Evolutionary conservation across 2,113 vertebrate species (phyloP).

Genomic region (Malaclemys terrapin): DNA sequence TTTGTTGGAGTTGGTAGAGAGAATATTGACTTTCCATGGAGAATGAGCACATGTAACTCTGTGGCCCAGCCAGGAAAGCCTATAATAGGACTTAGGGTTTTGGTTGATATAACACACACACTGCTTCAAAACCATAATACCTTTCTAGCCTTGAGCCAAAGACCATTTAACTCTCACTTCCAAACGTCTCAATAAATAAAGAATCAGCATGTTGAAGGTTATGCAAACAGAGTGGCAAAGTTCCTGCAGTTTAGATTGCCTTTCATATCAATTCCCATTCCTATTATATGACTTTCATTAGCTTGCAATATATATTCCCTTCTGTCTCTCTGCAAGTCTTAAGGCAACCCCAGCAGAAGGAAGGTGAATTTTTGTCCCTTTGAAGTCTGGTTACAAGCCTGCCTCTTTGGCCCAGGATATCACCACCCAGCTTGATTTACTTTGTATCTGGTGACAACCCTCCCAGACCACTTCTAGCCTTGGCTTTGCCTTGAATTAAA

Average conservation of each 20-base stretch:
- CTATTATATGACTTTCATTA: neutral
- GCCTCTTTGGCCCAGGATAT: neutral
- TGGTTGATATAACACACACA: neutral
- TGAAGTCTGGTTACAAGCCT: neutral
- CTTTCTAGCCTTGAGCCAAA: neutral
- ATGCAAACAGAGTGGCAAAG: neutral
- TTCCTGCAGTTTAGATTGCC: accelerated
- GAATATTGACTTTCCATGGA: neutral
- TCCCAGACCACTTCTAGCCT: neutral
- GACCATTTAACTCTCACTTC: neutral
- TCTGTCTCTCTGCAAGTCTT: neutral
- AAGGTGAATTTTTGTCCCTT: neutral
- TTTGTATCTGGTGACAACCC: neutral
- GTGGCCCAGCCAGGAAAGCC: neutral
- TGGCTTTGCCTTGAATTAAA: neutral
- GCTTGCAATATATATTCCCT: neutral
- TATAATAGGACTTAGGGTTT: neutral
- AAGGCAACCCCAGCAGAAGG: accelerated
- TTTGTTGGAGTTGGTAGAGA: neutral
- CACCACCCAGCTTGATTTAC: neutral
- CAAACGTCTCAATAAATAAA: neutral
- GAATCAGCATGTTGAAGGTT: too few relatives aligned
- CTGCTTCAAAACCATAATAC: neutral
- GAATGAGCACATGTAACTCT: neutral
- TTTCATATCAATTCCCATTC: neutral